Evolutionary conservation across 2,113 vertebrate genomes (phyloP).

Genomic region (Chlorodrepanis virens): DNA sequence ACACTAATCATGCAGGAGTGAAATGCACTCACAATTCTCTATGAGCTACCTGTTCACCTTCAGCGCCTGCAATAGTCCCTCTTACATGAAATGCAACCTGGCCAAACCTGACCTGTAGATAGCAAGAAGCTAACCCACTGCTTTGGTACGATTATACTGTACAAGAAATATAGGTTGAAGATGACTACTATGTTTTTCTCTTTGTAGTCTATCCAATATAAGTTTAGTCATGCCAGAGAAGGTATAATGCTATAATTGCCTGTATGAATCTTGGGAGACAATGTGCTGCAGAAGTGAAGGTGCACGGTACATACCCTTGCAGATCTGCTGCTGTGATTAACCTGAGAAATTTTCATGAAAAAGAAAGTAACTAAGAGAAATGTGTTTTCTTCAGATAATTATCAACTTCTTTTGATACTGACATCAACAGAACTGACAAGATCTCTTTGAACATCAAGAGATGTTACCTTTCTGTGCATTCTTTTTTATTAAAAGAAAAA

Average conservation of each 20-base stretch:
- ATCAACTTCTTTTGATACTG: slow-evolving; percentile 56
- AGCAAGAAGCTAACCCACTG: not conserved
- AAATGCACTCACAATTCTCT: slow-evolving; percentile 22
- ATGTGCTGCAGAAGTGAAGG: slow-evolving; percentile 54
- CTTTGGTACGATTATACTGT: slow-evolving; percentile 58
- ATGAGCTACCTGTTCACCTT: not conserved
- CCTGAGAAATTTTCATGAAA: slow-evolving; percentile 30
- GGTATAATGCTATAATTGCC: slow-evolving; percentile 60
- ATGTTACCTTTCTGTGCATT: slow-evolving; percentile 4
- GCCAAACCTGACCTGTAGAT: slow-evolving; percentile 35
- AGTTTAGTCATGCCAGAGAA: slow-evolving; percentile 43
- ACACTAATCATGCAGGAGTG: not conserved
- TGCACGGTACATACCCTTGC: slow-evolving; percentile 6
- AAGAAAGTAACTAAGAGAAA: slow-evolving; percentile 41
- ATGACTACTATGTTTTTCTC: slow-evolving; percentile 52
- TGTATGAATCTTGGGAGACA: slow-evolving; percentile 57
- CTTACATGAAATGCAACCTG: not conserved
- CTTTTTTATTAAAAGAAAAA: slow-evolving; percentile 32
- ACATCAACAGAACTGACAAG: slow-evolving; percentile 55
- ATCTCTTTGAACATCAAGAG: slow-evolving; percentile 41
- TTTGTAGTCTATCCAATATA: slow-evolving; percentile 57
- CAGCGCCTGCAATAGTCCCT: not conserved
- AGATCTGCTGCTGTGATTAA: slow-evolving; percentile 50
- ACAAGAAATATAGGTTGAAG: slow-evolving; percentile 57
- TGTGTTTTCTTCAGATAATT: slow-evolving; percentile 51